phyloP scores from a whole-genome alignment of 2,113 vertebrate genomes.

The Eonycteris spelaea region DNA sequence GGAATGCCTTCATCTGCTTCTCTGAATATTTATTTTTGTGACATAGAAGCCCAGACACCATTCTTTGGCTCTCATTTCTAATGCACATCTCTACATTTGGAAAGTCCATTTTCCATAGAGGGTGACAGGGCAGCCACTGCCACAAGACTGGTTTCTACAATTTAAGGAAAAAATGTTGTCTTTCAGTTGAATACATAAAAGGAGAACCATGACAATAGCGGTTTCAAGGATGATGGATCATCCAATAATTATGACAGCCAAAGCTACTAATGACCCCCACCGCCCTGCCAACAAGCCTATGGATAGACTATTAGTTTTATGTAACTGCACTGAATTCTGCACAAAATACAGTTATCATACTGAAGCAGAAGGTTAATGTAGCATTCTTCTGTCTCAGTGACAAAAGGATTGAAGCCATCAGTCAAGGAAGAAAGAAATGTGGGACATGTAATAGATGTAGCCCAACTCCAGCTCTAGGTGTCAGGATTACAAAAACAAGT shows the following conservation, averaged over 20 bases:
- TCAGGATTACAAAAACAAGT: background rate
- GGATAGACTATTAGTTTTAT: background rate
- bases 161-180: background rate
- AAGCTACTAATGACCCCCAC: background rate
- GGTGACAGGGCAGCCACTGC: background rate
- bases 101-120: background rate
- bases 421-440: slow-evolving; percentile 32
- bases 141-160: background rate
- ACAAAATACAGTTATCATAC: slow-evolving; percentile 55
- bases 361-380: slow-evolving; percentile 64
- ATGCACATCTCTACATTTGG: background rate
- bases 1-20: background rate
- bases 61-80: background rate
- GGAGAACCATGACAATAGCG: background rate
- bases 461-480: background rate
- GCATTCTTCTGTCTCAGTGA: slow-evolving; percentile 40
- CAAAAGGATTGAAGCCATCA: slow-evolving; percentile 56
- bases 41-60: background rate
- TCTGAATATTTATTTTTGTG: background rate
- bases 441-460: slow-evolving; percentile 19
- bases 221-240: slow-evolving; percentile 36
- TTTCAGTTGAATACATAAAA: background rate
- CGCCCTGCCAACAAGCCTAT: background rate
- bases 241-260: slow-evolving; percentile 29
- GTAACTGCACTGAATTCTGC: slow-evolving; percentile 25